Conservation (phyloP, 2,797 vertebrate species). For the Staurois parvus region DNA sequence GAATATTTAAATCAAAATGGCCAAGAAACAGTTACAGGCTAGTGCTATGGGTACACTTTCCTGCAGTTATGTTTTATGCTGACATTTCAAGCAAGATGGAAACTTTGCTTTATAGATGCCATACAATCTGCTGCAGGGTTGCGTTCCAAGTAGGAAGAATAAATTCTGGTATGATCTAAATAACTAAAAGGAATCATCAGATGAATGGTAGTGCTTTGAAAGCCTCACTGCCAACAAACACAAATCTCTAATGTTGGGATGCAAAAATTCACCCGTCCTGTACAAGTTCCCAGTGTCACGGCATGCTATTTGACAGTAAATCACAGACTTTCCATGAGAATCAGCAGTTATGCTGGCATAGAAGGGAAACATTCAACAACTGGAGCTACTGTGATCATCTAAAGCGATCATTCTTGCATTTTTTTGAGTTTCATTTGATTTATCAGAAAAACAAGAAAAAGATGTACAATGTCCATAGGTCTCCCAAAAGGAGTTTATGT, state of each 20-base stretch:
- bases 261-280: slow-evolving; percentile 30
- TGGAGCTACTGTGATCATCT: neutral
- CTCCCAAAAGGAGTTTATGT: too few species aligned
- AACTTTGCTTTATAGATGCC: slow-evolving; percentile 26
- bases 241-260: slow-evolving; percentile 23
- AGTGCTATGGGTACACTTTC: neutral
- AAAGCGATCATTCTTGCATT: neutral
- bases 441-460: too few species aligned
- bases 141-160: slow-evolving; percentile 26
- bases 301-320: slow-evolving; percentile 15
- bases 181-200: slow-evolving; percentile 22
- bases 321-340: slow-evolving; percentile 35
- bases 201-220: slow-evolving; percentile 25
- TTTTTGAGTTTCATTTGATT: too few species aligned
- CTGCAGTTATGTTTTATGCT: neutral
- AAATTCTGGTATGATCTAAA: slow-evolving; percentile 28
- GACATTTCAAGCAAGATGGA: slow-evolving; percentile 4
- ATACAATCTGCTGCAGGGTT: slow-evolving; percentile 15
- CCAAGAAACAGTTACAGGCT: neutral
- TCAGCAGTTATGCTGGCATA: slow-evolving; percentile 27
- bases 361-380: neutral
- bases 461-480: too few species aligned
- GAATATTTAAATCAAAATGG: neutral
- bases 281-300: slow-evolving; percentile 21
- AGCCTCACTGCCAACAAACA: slow-evolving; percentile 38